Evolutionary conservation across 92 coral and sea anemone genomes (phyloP).

Genomic region (Zoanthus sansibaricus): DNA sequence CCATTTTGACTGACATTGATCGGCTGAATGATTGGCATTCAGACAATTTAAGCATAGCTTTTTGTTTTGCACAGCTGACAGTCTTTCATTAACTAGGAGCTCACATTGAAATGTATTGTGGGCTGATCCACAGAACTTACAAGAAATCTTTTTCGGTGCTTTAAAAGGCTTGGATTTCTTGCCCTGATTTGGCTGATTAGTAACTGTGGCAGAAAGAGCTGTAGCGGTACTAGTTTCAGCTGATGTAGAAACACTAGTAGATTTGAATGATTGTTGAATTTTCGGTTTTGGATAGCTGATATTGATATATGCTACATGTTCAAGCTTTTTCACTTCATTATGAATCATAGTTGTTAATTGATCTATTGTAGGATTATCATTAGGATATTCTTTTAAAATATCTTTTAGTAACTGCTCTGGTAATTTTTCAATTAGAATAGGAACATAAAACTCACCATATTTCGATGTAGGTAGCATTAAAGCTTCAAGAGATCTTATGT

Average conservation of each 20-base stretch:
- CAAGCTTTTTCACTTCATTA: constrained; percentile 60
- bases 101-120: constrained; percentile 64
- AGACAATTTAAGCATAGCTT: constrained; percentile 60
- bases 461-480: constrained; percentile 53
- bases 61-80: constrained; percentile 54
- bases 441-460: constrained; percentile 64
- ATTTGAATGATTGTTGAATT: constrained; percentile 32
- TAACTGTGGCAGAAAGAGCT: constrained; percentile 31
- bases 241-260: background rate
- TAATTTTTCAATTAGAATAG: constrained; percentile 48
- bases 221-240: constrained; percentile 47
- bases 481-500: constrained; percentile 55
- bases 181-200: constrained; percentile 31
- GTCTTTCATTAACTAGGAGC: constrained; percentile 49
- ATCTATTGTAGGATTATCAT: constrained; percentile 51
- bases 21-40: constrained; percentile 33
- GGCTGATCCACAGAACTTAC: constrained; percentile 52
- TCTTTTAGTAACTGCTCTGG: constrained; percentile 53
- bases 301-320: constrained; percentile 52
- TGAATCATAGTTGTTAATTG: constrained; percentile 41
- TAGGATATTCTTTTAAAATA: constrained; percentile 53
- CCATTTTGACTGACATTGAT: constrained; percentile 51
- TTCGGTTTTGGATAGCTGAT: constrained; percentile 3
- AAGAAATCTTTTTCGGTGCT: constrained; percentile 50
- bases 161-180: constrained; percentile 59